Evolutionary conservation across 2,888 invertebrate genomes (phyloP).

Genomic region (Falcaria lacertinaria): DNA sequence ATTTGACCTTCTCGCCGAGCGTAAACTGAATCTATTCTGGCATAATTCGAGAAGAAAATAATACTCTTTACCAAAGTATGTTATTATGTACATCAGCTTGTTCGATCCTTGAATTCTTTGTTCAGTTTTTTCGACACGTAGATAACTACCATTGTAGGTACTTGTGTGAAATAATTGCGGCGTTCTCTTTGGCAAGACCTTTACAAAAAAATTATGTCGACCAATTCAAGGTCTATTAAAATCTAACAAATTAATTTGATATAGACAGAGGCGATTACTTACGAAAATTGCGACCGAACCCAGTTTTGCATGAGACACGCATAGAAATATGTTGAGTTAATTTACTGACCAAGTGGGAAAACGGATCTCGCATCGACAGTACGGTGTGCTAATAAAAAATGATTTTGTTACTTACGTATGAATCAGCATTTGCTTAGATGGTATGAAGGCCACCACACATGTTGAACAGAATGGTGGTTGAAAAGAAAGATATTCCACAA

Average conservation of each 20-base stretch:
- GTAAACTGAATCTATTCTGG: too few species aligned
- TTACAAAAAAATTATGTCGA: neutral
- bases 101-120: neutral
- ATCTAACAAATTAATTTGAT: conserved; percentile 22
- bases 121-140: neutral
- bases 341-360: conserved; percentile 44
- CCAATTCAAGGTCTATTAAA: conserved; percentile 17
- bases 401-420: too few species aligned
- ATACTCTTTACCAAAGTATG: too few species aligned
- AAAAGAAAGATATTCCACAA: too few species aligned
- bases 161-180: neutral
- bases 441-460: too few species aligned
- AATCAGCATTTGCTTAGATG: too few species aligned
- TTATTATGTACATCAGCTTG: too few species aligned
- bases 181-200: neutral
- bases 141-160: neutral
- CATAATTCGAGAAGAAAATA: too few species aligned
- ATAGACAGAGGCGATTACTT: conserved; percentile 31
- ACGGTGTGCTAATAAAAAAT: neutral
- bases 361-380: conserved; percentile 36
- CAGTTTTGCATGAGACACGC: conserved; percentile 34
- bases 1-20: too few species aligned
- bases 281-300: conserved; percentile 43
- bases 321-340: conserved; percentile 22
- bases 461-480: too few species aligned